phyloP scores from a whole-genome alignment of 2,113 vertebrate species.

The Aphelocoma coerulescens region DNA sequence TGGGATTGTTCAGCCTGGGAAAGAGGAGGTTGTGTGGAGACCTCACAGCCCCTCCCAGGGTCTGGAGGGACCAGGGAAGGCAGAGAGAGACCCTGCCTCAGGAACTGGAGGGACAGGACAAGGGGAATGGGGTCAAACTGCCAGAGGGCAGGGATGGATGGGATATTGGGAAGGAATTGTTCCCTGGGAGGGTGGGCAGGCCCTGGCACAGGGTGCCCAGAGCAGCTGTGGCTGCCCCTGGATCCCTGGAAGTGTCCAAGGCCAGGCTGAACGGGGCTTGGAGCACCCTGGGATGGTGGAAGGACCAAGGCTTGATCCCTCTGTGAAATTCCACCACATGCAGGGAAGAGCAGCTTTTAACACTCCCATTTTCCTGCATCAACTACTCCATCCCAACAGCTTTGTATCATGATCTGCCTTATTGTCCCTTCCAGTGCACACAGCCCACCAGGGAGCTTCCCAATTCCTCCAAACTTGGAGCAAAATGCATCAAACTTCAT shows the following conservation, averaged over 20 bases:
- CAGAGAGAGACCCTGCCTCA: neutral
- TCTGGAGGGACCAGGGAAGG: fast-evolving
- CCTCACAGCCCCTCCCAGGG: neutral
- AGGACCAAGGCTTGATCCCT: neutral
- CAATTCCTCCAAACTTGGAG: neutral
- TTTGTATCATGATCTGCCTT: neutral
- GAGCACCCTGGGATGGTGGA: neutral
- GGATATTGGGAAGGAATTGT: neutral
- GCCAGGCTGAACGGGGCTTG: neutral
- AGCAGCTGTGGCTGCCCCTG: neutral
- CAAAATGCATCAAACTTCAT: neutral
- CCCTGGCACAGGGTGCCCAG: neutral
- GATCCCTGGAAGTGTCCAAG: neutral
- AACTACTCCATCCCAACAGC: neutral
- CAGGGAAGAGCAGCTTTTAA: neutral
- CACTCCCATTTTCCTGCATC: neutral
- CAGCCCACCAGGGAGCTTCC: neutral
- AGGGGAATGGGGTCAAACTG: fast-evolving
- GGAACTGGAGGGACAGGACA: neutral
- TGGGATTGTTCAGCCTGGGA: neutral
- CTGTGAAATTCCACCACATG: neutral
- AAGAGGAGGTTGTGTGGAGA: neutral
- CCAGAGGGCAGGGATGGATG: neutral
- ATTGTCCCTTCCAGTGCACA: fast-evolving
- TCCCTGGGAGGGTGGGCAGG: neutral